Evolutionary conservation across 2,888 invertebrate genomes (phyloP).

Genomic region (Sclerodermus sp.): DNA sequence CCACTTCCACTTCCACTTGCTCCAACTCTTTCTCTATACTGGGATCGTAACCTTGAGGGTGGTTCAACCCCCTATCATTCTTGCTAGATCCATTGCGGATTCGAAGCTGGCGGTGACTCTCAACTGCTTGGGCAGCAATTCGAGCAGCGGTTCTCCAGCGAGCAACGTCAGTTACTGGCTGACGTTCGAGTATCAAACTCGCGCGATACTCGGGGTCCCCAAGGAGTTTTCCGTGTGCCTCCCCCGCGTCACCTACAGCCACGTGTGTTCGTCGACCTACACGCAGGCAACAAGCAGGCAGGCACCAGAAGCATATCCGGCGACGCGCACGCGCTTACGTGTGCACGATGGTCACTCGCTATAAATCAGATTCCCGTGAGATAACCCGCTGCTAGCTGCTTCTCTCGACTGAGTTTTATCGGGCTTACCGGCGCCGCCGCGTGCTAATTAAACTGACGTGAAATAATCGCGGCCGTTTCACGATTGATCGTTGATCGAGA

Average conservation of each 20-base stretch:
- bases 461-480: slow-evolving; percentile 54
- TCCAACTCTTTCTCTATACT: too few relatives aligned
- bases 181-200: slow-evolving; percentile 10
- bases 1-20: too few relatives aligned
- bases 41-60: too few relatives aligned
- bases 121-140: too few relatives aligned
- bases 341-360: slow-evolving; percentile 45
- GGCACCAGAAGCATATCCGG: slow-evolving; percentile 9
- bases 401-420: slow-evolving; percentile 53
- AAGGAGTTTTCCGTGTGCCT: background rate
- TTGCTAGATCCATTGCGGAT: too few relatives aligned
- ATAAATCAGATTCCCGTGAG: slow-evolving; percentile 57
- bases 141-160: too few relatives aligned
- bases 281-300: background rate
- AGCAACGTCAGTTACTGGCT: too few relatives aligned
- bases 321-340: slow-evolving; percentile 16
- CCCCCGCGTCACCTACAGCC: slow-evolving; percentile 3
- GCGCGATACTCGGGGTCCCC: slow-evolving; percentile 6
- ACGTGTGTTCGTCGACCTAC: slow-evolving; percentile 8
- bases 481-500: slow-evolving; percentile 56
- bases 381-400: slow-evolving; percentile 51
- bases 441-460: slow-evolving; percentile 58
- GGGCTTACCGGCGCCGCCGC: slow-evolving; percentile 52
- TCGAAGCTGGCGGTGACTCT: too few relatives aligned
- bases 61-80: too few relatives aligned